Evolutionary conservation across 2,113 vertebrate genomes (phyloP), one percentile per base, ranked within the genome.

Genomic region (Pterocles orientalis): DNA sequence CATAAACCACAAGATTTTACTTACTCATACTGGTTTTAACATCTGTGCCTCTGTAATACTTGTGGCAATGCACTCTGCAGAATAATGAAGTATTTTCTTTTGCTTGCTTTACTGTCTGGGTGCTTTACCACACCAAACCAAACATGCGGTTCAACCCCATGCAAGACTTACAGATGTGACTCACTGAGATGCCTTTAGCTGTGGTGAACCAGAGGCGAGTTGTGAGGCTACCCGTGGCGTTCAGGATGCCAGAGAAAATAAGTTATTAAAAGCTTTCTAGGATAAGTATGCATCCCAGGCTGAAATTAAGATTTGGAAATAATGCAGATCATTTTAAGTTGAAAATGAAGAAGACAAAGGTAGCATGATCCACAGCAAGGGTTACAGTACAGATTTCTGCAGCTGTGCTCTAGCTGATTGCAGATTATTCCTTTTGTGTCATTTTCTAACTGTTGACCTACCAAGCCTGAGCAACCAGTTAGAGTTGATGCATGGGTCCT

Each of bases 221-320:
- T 80, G 54, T 45, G 31, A 86, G 58, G 81, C 66, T 87, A 10
- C 70, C 54, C 58, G n/a, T 0, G 0, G 28, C 0, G 2, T 41
- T 92, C 36, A 16, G 45, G 68, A 57, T 28, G 58, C 43, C 62
- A 72, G 82, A 88, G 54, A 85, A 88, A 85, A 91, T 10, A 75
- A 85, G 18, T 31, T 77, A 31, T 62, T 80, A 17, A 76, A 87
- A 85, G 20, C 34, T 90, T 95, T 95, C 71, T 61, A 85, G 62
- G 48, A 41, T 68, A 66, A 90, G 8, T 43, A 25, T 17, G 61
- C 53, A 50, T n/a, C 41, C 78, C 18, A 33, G 45, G n/a, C 61
- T 69, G 54, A 82, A 91, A 65, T 36, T 14, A 53, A 76, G 53
- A 69, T 79, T 50, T 84, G 29, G 48, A 76, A 91, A n/a, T 5